phyloP scores from a whole-genome alignment of 1,140 invertebrate species.

The Chionoecetes opilio region DNA sequence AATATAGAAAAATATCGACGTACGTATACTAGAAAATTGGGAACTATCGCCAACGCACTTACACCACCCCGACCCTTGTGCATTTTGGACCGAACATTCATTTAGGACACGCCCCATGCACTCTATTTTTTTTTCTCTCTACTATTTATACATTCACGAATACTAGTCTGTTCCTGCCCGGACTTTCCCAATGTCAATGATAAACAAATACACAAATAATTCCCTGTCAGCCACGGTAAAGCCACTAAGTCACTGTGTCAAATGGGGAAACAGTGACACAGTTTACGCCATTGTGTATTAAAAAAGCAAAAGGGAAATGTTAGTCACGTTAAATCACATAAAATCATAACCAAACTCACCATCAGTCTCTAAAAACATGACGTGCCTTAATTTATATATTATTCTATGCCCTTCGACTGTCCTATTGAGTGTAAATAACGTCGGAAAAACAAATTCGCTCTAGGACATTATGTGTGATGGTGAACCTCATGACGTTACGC shows the following conservation, averaged over 20 bases:
- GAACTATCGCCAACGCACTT: neutral
- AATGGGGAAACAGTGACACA: neutral
- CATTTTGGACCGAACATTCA: neutral
- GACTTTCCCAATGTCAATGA: neutral
- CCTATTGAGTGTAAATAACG: too few relatives aligned
- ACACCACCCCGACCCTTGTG: neutral
- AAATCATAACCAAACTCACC: too few relatives aligned
- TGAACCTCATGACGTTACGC: too few relatives aligned
- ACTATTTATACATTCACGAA: neutral
- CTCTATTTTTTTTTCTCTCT: neutral
- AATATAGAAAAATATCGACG: neutral
- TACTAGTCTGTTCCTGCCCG: neutral
- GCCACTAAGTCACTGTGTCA: neutral
- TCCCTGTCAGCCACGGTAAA: neutral
- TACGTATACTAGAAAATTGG: neutral
- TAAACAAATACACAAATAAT: neutral
- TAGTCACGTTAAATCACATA: too few relatives aligned
- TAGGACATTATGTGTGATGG: too few relatives aligned
- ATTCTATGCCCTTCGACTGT: too few relatives aligned
- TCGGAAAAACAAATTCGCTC: too few relatives aligned
- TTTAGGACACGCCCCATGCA: neutral
- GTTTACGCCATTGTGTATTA: too few relatives aligned
- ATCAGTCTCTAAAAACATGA: too few relatives aligned
- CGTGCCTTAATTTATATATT: too few relatives aligned
- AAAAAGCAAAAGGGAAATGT: too few relatives aligned